These are phyloP conservation scores for Saguinus midas DNA, from an alignment of 2,113 vertebrate genomes.

Conservation along the genomic window DNA sequence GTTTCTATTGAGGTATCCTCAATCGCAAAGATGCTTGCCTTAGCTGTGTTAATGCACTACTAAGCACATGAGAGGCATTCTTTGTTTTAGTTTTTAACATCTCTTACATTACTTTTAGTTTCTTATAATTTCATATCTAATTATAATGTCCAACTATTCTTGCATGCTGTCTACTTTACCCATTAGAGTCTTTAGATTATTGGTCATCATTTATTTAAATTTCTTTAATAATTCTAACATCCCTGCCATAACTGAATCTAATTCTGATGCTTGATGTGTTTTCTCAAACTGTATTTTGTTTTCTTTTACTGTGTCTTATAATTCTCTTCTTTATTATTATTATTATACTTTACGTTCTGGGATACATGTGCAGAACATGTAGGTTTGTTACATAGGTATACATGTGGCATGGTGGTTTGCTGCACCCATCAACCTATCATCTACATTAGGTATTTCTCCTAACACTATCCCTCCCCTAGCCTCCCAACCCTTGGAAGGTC, in stretches of 20 bases:
- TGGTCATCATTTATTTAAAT: not conserved
- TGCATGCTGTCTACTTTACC: not conserved
- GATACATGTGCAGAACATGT: no score
- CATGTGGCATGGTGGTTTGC: no score
- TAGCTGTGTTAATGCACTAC: not conserved
- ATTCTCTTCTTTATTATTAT: not conserved
- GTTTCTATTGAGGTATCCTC: not conserved
- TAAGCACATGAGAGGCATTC: not conserved
- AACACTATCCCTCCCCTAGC: no score
- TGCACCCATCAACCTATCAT: no score
- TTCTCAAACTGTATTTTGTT: no score
- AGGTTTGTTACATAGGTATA: no score
- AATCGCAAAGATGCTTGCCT: not conserved
- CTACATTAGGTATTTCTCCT: no score
- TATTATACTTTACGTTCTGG: no score
- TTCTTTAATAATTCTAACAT: not conserved
- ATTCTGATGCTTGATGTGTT: not conserved
- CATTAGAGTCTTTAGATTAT: not conserved
- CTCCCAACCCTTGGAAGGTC: no score
- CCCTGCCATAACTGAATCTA: not conserved
- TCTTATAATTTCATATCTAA: not conserved
- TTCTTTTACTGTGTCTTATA: not conserved
- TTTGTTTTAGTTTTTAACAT: not conserved
- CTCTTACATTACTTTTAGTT: not conserved
- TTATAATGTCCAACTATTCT: not conserved